These are phyloP conservation scores for Jaculus jaculus DNA, from an alignment of 2,113 vertebrate species.

Conservation along the genomic window DNA sequence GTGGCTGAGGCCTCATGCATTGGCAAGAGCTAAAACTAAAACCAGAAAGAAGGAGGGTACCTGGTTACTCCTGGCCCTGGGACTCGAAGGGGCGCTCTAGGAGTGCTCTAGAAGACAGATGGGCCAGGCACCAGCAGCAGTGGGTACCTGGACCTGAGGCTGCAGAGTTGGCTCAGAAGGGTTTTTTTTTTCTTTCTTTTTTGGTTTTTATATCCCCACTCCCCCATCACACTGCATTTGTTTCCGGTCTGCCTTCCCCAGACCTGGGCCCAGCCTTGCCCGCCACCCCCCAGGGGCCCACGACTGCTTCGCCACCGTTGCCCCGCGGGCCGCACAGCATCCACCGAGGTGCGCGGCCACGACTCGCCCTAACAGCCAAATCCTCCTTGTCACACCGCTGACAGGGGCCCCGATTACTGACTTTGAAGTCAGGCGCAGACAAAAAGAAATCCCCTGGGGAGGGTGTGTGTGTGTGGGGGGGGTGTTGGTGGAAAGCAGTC, in stretches of 20 bases:
- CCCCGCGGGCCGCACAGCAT: slow-evolving; percentile 75
- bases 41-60: not conserved
- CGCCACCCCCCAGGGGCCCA: not conserved
- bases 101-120: not conserved
- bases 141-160: not conserved
- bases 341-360: slow-evolving; percentile 78
- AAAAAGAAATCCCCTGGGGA: slow-evolving; percentile 81
- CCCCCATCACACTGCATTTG: not conserved
- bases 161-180: not conserved
- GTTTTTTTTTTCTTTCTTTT: not conserved
- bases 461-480: slow-evolving; percentile 58
- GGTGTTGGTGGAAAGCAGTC: slow-evolving; percentile 79
- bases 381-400: slow-evolving; percentile 85
- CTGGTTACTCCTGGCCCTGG: not conserved
- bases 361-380: slow-evolving; percentile 78
- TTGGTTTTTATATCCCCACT: too few relatives aligned
- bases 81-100: not conserved
- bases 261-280: not conserved
- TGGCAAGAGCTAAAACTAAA: not conserved
- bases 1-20: not conserved
- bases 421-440: slow-evolving; percentile 89
- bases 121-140: too few relatives aligned
- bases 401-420: slow-evolving; percentile 87
- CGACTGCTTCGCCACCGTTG: not conserved
- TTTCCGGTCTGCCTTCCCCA: not conserved